Conservation (phyloP, 2,888 invertebrate genomes). For the Tenthredo livida region DNA sequence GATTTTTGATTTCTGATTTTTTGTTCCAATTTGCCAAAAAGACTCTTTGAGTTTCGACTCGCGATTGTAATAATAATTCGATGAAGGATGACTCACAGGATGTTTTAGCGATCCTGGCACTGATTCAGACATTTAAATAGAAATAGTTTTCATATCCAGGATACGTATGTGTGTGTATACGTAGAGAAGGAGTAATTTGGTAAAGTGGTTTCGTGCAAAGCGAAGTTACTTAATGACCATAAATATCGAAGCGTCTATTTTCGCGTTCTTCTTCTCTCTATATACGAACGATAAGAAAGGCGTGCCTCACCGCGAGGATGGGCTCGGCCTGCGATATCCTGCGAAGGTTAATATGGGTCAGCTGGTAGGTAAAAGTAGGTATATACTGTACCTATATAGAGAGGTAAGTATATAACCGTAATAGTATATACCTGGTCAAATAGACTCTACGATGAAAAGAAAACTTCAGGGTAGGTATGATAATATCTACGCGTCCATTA, state of each 20-base stretch:
- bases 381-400: background rate
- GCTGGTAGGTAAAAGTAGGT: background rate
- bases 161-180: too few species aligned
- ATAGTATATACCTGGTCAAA: background rate
- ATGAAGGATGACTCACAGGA: background rate
- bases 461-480: background rate
- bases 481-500: too few species aligned
- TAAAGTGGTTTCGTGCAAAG: slow-evolving; percentile 42
- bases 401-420: background rate
- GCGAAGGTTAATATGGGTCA: slow-evolving; percentile 43
- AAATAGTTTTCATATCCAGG: too few species aligned
- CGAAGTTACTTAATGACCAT: slow-evolving; percentile 48
- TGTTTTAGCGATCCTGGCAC: background rate
- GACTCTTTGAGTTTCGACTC: too few species aligned
- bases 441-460: background rate
- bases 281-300: slow-evolving; percentile 33
- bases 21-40: too few species aligned
- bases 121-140: background rate
- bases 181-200: slow-evolving; percentile 51
- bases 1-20: too few species aligned
- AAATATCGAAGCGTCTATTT: slow-evolving; percentile 46
- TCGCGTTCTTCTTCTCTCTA: background rate
- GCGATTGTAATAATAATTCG: background rate
- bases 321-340: slow-evolving; percentile 32
- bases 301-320: slow-evolving; percentile 1